Evolutionary conservation across 2,113 vertebrate species (phyloP).

Genomic region (Ammodytes marinus): DNA sequence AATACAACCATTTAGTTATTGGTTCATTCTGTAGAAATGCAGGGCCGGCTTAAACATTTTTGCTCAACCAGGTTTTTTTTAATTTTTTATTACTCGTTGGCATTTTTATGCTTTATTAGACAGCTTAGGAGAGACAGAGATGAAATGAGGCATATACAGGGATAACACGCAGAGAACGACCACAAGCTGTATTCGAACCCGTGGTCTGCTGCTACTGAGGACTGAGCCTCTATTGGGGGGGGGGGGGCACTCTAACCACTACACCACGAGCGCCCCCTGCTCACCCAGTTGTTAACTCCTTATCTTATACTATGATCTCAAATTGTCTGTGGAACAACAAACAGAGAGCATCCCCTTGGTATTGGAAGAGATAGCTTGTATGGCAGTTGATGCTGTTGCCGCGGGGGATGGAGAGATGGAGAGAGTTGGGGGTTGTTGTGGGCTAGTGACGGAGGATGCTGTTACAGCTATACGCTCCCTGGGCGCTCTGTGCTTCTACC

Average conservation of each 20-base stretch:
- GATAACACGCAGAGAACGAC: too few species aligned
- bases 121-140: too few species aligned
- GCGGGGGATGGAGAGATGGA: constrained; percentile 17
- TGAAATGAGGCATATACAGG: too few species aligned
- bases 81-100: too few species aligned
- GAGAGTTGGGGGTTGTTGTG: constrained; percentile 19
- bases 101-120: too few species aligned
- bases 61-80: background rate
- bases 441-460: constrained; percentile 45
- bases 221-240: too few species aligned
- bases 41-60: background rate
- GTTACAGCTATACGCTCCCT: constrained; percentile 62
- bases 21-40: background rate
- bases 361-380: constrained; percentile 3
- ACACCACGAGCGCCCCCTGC: background rate
- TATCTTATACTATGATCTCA: constrained; percentile 1
- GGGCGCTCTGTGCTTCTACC: constrained; percentile 14
- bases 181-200: too few species aligned
- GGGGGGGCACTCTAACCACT: too few species aligned
- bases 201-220: too few species aligned
- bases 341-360: constrained; percentile 12
- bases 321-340: constrained; percentile 24
- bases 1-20: background rate
- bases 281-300: background rate
- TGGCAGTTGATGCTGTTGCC: constrained; percentile 11